phyloP scores from a whole-genome alignment of 1,140 invertebrate genomes.

The Venturia canescens region DNA sequence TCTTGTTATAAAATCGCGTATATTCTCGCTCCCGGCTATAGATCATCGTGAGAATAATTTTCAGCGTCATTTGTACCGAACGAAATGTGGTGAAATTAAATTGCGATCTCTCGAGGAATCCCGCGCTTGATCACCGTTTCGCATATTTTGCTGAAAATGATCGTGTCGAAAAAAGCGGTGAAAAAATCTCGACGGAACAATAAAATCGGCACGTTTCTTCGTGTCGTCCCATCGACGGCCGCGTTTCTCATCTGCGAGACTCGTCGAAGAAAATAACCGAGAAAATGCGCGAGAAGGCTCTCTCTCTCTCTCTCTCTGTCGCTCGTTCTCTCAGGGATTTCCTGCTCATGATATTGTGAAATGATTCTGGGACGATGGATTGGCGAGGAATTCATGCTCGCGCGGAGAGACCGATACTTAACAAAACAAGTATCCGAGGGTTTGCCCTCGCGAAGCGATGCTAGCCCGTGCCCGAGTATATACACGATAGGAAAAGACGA shows the following conservation, averaged over 20 bases:
- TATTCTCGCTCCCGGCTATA: conserved; percentile 25
- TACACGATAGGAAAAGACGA: conserved; percentile 15
- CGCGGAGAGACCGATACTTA: conserved; percentile 24
- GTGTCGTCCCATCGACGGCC: too few species aligned
- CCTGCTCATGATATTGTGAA: conserved; percentile 22
- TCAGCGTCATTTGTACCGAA: background rate
- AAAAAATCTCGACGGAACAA: too few species aligned
- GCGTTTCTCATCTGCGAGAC: too few species aligned
- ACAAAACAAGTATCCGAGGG: conserved; percentile 12
- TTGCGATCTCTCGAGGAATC: too few species aligned
- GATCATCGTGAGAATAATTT: background rate
- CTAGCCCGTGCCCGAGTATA: background rate
- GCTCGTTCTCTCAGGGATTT: background rate
- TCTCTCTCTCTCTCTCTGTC: too few species aligned
- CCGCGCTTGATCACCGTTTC: too few species aligned
- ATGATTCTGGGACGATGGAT: conserved; percentile 18
- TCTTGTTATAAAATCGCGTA: conserved; percentile 62
- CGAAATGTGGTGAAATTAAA: background rate
- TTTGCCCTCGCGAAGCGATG: background rate
- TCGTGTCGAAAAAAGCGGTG: too few species aligned
- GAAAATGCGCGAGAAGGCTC: background rate
- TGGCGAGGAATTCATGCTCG: conserved; percentile 22
- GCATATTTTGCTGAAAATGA: too few species aligned
- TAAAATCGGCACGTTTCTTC: too few species aligned
- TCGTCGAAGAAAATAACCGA: background rate